These are phyloP conservation scores for Mionectes olivaceus DNA, from an alignment of 2,797 vertebrate species.

Conservation along the genomic window DNA sequence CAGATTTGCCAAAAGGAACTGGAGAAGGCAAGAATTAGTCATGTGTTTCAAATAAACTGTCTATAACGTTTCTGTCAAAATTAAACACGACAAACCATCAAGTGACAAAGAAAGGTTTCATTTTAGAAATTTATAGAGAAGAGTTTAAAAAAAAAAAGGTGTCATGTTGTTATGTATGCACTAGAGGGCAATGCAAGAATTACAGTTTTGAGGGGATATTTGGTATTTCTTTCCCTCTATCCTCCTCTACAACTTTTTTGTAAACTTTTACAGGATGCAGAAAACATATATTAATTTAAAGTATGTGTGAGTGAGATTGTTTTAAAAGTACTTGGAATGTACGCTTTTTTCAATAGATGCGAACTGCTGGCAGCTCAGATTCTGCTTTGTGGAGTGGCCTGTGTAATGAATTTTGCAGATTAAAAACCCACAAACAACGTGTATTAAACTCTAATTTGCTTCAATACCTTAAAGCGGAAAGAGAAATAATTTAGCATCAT, in stretches of 20 bases:
- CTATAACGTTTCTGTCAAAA: constrained; percentile 12
- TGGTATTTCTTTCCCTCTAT: background rate
- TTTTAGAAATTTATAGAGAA: background rate
- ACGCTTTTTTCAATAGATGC: constrained; percentile 64
- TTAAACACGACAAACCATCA: constrained; percentile 41
- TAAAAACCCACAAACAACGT: constrained; percentile 18
- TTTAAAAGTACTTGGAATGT: constrained; percentile 66
- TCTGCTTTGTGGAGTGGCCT: background rate
- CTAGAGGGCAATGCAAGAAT: constrained; percentile 82
- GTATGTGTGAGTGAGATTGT: constrained; percentile 41
- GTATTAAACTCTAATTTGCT: constrained; percentile 45
- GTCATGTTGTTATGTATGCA: constrained; percentile 31
- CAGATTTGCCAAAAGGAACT: background rate
- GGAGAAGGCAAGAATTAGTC: background rate
- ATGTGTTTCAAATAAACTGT: background rate
- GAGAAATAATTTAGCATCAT: constrained; percentile 44
- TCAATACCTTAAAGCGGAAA: background rate
- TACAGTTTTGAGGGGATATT: constrained; percentile 11
- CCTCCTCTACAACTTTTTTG: background rate
- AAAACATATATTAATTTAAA: constrained; percentile 67
- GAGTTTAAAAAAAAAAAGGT: background rate
- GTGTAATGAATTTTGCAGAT: constrained; percentile 46
- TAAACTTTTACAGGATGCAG: constrained; percentile 13
- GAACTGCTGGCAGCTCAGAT: constrained; percentile 49
- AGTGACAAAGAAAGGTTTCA: constrained; percentile 20